Base-by-base conservation (phyloP, 2,797 vertebrate species). In the Chelmon rostratus region DNA sequence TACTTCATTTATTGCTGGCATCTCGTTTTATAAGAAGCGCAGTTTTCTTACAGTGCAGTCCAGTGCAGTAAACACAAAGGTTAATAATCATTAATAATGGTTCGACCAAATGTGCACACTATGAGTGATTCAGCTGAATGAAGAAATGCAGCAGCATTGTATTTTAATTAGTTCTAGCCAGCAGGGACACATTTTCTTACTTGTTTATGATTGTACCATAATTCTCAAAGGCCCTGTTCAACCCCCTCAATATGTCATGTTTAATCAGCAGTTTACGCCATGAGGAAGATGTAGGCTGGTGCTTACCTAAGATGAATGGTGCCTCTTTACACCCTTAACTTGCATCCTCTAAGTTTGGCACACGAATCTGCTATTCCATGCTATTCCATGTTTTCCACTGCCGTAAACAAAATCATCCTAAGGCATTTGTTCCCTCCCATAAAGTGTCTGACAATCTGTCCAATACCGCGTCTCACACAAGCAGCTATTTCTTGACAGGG, bases 211-310 rank as follows among this genome's bases (percentile, higher is more conserved):
- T 82, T 83, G 83, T 76, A 77, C 72, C 84, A 83, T 84, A 70
- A 88, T 89, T 90, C 84, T 87, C 79, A 56, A 76, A 87, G 83
- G 71, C 77, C 65, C 76, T 73, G 75, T 80, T 86, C 81, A 88
- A 42, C 81, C 86, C 83, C 77, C 68, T 89, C 84, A 83, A 33
- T 82, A 67, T 85, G 84, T 93, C 91, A 86, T 89, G 87, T 92
- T 89, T 86, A 91, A 91, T 92, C 92, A 90, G 83, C 82, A 83
- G 78, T 89, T 88, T 76, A 73, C 79, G 83, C 67, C 82, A 67
- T 73, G 68, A 86, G 85, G 78, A 88, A 81, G 73, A 85, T 73
- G 83, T 76, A 69, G 86, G 78, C 58, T 46, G 68, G 56, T 84
- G 90, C 78, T 88, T 89, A 86, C 84, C 78, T 76, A 79, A 93